phyloP scores from a whole-genome alignment of 2,888 invertebrate genomes.

The Bugulina stolonifera region DNA sequence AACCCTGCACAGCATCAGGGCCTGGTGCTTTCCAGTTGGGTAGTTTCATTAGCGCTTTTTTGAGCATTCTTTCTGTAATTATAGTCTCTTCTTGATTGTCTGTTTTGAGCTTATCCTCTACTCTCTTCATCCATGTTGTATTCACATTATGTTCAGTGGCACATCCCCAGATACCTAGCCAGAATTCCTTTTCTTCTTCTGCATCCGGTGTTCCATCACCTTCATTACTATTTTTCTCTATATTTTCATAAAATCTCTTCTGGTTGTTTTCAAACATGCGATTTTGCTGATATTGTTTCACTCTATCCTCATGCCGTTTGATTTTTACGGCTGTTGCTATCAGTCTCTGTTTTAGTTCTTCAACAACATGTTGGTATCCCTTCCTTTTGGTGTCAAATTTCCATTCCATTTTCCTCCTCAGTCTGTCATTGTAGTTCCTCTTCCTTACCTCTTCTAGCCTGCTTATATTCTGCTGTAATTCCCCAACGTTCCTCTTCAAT shows the following conservation, averaged over 20 bases:
- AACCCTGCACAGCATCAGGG: constrained; percentile 15
- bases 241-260: neutral
- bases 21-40: constrained; percentile 10
- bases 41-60: constrained; percentile 4
- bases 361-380: neutral
- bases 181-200: neutral
- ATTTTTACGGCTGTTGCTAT: neutral
- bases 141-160: neutral
- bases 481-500: neutral
- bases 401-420: neutral
- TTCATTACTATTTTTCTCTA: neutral
- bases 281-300: constrained; percentile 17
- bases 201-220: neutral
- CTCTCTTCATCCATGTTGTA: neutral
- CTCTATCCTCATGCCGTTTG: constrained; percentile 1
- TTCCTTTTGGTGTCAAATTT: neutral
- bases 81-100: neutral
- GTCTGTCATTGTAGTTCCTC: neutral
- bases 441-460: neutral
- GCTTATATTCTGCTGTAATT: neutral
- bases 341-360: constrained; percentile 8
- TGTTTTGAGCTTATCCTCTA: neutral
- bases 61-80: neutral
- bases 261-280: constrained; percentile 10
- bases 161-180: neutral